Percentiles rank a stretch among this genome's conserved stretches.
Evolutionary conservation across 2,888 invertebrate species (phyloP).

Genomic region (Phortica magna): DNA sequence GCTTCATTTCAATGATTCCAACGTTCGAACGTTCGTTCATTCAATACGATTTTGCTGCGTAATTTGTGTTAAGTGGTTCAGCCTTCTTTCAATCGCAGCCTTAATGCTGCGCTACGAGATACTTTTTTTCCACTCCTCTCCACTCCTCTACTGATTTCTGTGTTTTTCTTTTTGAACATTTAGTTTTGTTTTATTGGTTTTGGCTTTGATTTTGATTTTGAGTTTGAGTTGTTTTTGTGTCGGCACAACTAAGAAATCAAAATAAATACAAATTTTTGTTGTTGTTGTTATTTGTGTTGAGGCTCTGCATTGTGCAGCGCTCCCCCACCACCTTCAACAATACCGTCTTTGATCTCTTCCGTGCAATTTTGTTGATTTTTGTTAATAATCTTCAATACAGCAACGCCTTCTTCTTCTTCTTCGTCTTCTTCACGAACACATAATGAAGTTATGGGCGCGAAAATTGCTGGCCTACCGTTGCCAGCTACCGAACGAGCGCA

Average conservation of each 20-base stretch:
- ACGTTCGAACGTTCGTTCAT: slow-evolving; percentile 52
- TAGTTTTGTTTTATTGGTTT: slow-evolving; percentile 58
- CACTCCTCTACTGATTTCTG: slow-evolving; percentile 41
- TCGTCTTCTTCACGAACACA: too few relatives aligned
- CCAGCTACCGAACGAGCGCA: slow-evolving; percentile 13
- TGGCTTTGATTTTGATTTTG: too few relatives aligned
- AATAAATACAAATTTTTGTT: slow-evolving; percentile 50
- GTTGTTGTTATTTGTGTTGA: too few relatives aligned
- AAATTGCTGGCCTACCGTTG: slow-evolving; percentile 59
- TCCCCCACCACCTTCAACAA: not conserved
- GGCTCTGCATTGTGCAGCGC: slow-evolving; percentile 62
- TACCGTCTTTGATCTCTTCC: slow-evolving; percentile 64
- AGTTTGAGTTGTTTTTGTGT: slow-evolving; percentile 1
- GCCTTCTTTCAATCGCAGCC: slow-evolving; percentile 62
- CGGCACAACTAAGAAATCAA: slow-evolving; percentile 47
- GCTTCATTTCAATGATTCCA: not conserved
- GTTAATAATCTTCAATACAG: slow-evolving; percentile 59
- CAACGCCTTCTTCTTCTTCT: slow-evolving; percentile 1
- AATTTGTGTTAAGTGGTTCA: slow-evolving; percentile 76
- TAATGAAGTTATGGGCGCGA: slow-evolving; percentile 54
- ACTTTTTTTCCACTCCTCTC: slow-evolving; percentile 34
- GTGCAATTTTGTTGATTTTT: slow-evolving; percentile 69
- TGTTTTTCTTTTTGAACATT: slow-evolving; percentile 42
- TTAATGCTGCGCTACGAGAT: slow-evolving; percentile 24
- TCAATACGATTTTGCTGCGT: slow-evolving; percentile 74